Percentiles rank a stretch among this genome's conserved stretches.
phyloP scores from a whole-genome alignment of 2,797 vertebrate species.

The Pipistrellus nathusii region DNA sequence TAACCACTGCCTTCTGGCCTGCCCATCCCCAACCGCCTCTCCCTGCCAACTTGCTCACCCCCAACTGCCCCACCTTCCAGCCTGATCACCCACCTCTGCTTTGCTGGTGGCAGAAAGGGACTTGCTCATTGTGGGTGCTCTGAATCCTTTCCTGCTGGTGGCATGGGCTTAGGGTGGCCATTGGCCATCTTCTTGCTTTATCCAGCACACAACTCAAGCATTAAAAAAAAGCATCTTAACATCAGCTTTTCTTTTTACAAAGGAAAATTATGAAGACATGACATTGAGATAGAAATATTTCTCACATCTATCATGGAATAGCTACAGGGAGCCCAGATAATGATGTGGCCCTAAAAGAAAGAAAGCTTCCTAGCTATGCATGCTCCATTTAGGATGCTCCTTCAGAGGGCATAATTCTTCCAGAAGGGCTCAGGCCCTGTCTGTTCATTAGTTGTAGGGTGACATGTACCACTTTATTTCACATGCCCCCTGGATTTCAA shows the following conservation, averaged over 20 bases:
- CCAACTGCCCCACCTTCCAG: no score
- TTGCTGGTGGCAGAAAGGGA: accelerated
- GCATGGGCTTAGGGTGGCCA: no score
- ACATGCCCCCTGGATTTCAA: neutral
- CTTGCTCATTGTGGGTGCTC: neutral
- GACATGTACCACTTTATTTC: accelerated
- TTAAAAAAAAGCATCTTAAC: neutral
- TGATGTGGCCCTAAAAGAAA: neutral
- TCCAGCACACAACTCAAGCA: neutral
- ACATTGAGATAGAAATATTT: neutral
- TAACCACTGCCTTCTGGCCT: no score
- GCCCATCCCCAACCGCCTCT: no score
- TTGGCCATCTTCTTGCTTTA: neutral
- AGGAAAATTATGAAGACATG: neutral
- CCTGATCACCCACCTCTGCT: no score
- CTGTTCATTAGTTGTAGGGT: neutral
- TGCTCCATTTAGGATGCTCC: neutral
- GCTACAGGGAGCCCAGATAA: slow-evolving; percentile 2
- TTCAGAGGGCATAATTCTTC: neutral
- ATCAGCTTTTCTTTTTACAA: neutral
- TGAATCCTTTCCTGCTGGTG: neutral
- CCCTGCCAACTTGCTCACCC: no score
- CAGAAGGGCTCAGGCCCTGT: neutral
- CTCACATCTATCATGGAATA: neutral
- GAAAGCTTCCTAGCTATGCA: neutral